Evolutionary conservation across 2,113 vertebrate species (phyloP).

Genomic region (Solenodon paradoxus): DNA sequence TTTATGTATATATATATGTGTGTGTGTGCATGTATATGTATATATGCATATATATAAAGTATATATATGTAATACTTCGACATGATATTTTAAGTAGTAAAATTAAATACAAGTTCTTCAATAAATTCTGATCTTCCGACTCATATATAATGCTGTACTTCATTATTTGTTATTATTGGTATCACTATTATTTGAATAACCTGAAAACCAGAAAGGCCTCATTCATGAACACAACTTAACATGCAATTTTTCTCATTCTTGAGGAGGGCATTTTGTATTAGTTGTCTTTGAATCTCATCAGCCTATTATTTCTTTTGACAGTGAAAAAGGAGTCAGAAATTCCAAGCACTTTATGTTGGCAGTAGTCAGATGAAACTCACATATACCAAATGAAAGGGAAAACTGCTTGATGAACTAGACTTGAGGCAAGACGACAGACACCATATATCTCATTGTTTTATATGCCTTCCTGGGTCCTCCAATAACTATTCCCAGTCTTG

Average conservation of each 20-base stretch:
- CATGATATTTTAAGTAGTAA: not conserved
- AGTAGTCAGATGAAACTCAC: constrained; percentile 56
- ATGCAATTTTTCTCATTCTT: constrained; percentile 44
- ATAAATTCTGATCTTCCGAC: not conserved
- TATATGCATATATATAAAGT: too few relatives aligned
- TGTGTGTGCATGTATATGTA: too few relatives aligned
- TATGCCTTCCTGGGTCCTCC: constrained; percentile 54
- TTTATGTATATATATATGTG: too few relatives aligned
- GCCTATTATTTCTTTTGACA: constrained; percentile 36
- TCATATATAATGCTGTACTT: not conserved
- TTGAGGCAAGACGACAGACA: constrained; percentile 32
- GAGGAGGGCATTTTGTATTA: not conserved
- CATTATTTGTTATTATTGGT: not conserved
- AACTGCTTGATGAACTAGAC: constrained; percentile 48
- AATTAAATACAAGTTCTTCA: not conserved
- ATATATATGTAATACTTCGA: too few relatives aligned
- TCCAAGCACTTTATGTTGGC: constrained; percentile 35
- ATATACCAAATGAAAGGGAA: constrained; percentile 53
- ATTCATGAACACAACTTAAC: not conserved
- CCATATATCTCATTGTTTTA: constrained; percentile 69
- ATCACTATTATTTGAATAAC: not conserved
- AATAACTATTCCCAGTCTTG: constrained; percentile 71
- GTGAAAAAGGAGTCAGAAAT: constrained; percentile 5
- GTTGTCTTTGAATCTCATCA: constrained; percentile 35
- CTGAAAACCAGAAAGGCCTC: not conserved